Conservation (phyloP, 2,797 vertebrate genomes). For the Poecile montanus region DNA sequence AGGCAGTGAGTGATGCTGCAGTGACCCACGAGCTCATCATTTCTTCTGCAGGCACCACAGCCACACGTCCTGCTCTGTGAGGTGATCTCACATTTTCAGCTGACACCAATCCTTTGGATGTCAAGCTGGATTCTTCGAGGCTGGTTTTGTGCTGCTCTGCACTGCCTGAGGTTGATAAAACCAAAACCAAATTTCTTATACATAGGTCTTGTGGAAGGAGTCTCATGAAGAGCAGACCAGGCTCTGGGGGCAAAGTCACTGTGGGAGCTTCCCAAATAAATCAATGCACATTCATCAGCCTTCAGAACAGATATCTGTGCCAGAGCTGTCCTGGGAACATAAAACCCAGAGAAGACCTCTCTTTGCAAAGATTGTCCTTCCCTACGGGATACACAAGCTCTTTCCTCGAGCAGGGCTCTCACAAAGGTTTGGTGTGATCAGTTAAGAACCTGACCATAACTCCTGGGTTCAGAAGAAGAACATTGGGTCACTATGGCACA, state of each 20-base stretch:
- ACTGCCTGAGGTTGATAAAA: background rate
- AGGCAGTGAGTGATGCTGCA: fast-evolving
- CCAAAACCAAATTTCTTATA: background rate
- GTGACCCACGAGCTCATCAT: fast-evolving
- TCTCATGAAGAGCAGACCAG: background rate
- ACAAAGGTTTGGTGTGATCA: background rate
- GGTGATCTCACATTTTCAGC: background rate
- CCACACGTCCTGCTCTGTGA: background rate
- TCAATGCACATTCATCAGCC: fast-evolving
- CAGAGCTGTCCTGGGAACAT: background rate
- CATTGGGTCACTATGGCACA: background rate
- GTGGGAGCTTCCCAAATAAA: background rate
- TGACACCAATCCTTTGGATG: no score
- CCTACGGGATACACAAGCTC: background rate
- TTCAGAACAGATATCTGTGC: fast-evolving
- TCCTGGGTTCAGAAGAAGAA: background rate
- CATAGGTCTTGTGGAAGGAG: background rate
- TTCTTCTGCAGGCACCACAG: background rate
- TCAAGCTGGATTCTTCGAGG: background rate
- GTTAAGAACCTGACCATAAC: fast-evolving
- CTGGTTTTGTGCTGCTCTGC: background rate
- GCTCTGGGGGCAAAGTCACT: background rate
- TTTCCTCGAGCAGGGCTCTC: fast-evolving
- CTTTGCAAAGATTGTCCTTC: background rate
- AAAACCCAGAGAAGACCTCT: background rate